Conservation (phyloP, 1,140 invertebrate species). For the Diplogasteroides magnus region DNA sequence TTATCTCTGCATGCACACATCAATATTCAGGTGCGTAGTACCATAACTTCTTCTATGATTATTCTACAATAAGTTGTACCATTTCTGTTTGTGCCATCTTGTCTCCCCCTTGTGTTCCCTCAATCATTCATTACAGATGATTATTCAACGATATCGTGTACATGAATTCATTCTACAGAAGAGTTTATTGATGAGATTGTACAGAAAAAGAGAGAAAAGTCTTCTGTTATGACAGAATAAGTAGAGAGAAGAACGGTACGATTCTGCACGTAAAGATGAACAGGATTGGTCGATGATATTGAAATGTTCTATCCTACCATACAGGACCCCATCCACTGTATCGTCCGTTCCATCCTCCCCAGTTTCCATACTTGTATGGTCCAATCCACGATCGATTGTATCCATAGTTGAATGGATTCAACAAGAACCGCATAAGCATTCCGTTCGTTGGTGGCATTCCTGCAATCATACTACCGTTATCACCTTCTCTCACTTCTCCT, state of each 20-base stretch:
- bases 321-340: background rate
- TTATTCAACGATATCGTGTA: too few species aligned
- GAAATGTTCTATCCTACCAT: too few species aligned
- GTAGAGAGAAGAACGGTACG: background rate
- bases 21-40: too few species aligned
- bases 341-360: conserved; percentile 28
- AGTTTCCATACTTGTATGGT: conserved; percentile 33
- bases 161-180: too few species aligned
- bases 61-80: too few species aligned
- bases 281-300: background rate
- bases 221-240: background rate
- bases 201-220: background rate
- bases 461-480: conserved; percentile 4
- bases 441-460: conserved; percentile 30
- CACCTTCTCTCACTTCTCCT: conserved; percentile 6
- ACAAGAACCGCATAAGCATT: conserved; percentile 29
- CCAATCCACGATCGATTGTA: conserved; percentile 23
- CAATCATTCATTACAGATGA: too few species aligned
- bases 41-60: too few species aligned
- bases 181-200: background rate
- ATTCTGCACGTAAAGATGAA: background rate
- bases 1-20: too few species aligned
- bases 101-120: too few species aligned
- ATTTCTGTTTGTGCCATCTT: too few species aligned
- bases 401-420: conserved; percentile 22